Evolutionary conservation across 2,797 vertebrate genomes (phyloP).

Genomic region (Tapirus indicus): DNA sequence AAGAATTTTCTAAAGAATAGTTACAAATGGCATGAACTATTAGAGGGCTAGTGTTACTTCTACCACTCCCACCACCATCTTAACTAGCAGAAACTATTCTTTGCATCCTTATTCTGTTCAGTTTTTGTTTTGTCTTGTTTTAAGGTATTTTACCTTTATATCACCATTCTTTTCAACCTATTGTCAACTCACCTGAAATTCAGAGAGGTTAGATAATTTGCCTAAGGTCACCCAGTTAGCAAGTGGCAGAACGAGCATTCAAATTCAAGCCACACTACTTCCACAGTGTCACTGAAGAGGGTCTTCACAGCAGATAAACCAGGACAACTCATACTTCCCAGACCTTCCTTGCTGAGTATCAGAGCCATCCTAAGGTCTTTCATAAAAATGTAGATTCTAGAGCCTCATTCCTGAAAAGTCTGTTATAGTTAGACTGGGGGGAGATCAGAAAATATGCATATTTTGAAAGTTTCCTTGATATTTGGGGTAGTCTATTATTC

Average conservation of each 20-base stretch:
- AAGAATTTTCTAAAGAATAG: not conserved
- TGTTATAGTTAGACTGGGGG: not conserved
- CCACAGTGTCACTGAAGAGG: not conserved
- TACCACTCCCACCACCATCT: not conserved
- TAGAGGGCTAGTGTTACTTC: not conserved
- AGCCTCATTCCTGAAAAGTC: not conserved
- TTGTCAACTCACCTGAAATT: not conserved
- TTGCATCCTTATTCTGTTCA: not conserved
- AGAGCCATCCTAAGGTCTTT: not conserved
- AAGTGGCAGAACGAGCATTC: not conserved
- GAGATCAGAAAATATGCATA: not conserved
- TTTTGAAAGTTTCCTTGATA: not conserved
- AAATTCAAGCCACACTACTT: not conserved
- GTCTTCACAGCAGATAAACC: not conserved
- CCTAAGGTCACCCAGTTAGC: not conserved
- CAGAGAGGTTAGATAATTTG: not conserved
- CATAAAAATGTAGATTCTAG: not conserved
- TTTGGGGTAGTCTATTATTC: not conserved
- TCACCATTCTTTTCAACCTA: not conserved
- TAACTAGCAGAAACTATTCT: not conserved
- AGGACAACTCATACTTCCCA: not conserved
- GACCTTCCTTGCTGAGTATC: not conserved
- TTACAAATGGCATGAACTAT: not conserved
- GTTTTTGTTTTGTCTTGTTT: not conserved
- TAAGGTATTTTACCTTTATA: not conserved